A percentile compares a stretch with the other conserved stretches of the same genome.
Evolutionary conservation across 2,888 invertebrate genomes (phyloP).

Genomic region (Gymnocheta viridis): DNA sequence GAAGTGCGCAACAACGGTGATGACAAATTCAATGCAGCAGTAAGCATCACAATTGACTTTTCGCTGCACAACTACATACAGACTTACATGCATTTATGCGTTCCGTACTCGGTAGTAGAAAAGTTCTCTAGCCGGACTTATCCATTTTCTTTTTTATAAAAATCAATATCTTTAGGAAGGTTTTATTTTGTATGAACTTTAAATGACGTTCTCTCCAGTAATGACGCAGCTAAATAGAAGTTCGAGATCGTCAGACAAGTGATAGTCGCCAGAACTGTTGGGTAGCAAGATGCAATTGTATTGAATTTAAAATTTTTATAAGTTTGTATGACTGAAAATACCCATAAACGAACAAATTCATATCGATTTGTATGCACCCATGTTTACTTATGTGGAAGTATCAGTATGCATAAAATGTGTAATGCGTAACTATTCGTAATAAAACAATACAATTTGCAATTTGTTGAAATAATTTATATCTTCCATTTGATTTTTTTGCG

Average conservation of each 20-base stretch:
- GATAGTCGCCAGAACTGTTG: not conserved
- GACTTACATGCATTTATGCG: too few relatives aligned
- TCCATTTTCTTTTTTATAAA: too few relatives aligned
- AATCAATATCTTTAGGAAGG: too few relatives aligned
- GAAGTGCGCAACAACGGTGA: conserved; percentile 58
- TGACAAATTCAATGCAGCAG: conserved; percentile 60
- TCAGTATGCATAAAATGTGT: not conserved
- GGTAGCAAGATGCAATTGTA: not conserved
- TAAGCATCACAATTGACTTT: conserved; percentile 39
- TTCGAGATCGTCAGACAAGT: not conserved
- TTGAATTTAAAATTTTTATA: not conserved
- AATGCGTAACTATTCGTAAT: conserved; percentile 2
- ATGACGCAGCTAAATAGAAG: too few relatives aligned
- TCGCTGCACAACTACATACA: not conserved
- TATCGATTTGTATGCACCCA: not conserved
- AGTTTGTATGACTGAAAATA: not conserved
- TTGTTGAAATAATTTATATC: conserved; percentile 31
- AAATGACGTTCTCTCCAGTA: too few relatives aligned
- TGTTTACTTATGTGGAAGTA: not conserved
- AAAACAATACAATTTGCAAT: conserved; percentile 41
- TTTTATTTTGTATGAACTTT: too few relatives aligned
- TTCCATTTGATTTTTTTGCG: conserved; percentile 21
- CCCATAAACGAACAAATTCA: not conserved
- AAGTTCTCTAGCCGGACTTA: too few relatives aligned
- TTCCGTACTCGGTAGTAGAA: not conserved